Conservation (phyloP, 2,888 invertebrate genomes). For the Synergus gifuensis region DNA sequence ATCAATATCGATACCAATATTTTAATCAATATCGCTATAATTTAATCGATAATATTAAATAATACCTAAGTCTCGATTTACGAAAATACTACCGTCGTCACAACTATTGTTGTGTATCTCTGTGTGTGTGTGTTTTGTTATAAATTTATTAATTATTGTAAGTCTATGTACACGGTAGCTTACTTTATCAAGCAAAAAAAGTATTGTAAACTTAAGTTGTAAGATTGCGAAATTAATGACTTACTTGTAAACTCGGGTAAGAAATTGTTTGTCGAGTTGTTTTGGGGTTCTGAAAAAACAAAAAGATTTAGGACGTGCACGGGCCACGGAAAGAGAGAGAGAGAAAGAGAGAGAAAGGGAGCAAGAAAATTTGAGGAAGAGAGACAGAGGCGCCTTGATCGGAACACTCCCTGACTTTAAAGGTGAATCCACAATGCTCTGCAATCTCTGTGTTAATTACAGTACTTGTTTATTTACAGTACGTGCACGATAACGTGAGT, state of each 20-base stretch:
- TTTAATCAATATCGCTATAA: slow-evolving; percentile 32
- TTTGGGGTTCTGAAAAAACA: slow-evolving; percentile 54
- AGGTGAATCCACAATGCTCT: slow-evolving; percentile 78
- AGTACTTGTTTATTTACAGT: slow-evolving; percentile 75
- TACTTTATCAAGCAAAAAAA: slow-evolving; percentile 52
- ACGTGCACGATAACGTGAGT: slow-evolving; percentile 73
- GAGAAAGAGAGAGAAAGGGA: slow-evolving; percentile 63
- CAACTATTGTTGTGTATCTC: slow-evolving; percentile 54
- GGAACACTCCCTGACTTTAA: slow-evolving; percentile 75
- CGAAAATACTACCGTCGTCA: slow-evolving; percentile 43
- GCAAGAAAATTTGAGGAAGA: slow-evolving; percentile 70
- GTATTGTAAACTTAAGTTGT: slow-evolving; percentile 58
- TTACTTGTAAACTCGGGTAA: slow-evolving; percentile 55
- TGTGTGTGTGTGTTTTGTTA: slow-evolving; percentile 55
- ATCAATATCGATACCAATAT: slow-evolving; percentile 50
- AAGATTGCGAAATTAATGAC: slow-evolving; percentile 41
- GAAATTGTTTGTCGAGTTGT: slow-evolving; percentile 59
- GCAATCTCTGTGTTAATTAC: slow-evolving; percentile 77
- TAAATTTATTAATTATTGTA: slow-evolving; percentile 54
- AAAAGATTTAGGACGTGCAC: slow-evolving; percentile 74
- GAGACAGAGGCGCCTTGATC: slow-evolving; percentile 72
- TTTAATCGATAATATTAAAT: slow-evolving; percentile 48
- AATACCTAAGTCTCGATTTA: slow-evolving; percentile 63
- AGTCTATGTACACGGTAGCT: slow-evolving; percentile 57
- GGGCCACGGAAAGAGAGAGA: slow-evolving; percentile 69